Base-by-base conservation (phyloP, 2,888 invertebrate species). In the Pammene aurita region DNA sequence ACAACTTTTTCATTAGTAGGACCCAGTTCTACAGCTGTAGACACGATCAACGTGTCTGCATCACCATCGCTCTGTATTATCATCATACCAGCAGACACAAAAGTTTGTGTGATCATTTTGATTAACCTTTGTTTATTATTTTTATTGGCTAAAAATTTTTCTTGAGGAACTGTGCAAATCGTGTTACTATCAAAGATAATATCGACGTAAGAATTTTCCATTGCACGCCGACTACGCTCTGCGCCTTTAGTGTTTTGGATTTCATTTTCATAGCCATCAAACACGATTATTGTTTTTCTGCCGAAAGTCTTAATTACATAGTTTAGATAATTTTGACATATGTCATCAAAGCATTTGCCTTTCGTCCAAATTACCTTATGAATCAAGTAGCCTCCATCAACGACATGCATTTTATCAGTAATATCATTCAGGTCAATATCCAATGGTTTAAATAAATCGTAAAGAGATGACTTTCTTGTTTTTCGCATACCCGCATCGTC, bases 91-190 rank as follows among this genome's bases (percentile, higher is more conserved):
- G n/a, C 44, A n/a, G 7, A n/a, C 14, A 0, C n/a, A 1, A 58
- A 13, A 2, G 26, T 13, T 9, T 9, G 5, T 9, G 5, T n/a
- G n/a, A 58, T 7, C 26, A 26, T 26, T 34, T 11, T 7, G 7
- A 58, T 58, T 34, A 58, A n/a, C 26, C 11, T 44, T 13, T 11
- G 1, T 11, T 58, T 58, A 26, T 58, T 58, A n/a, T 46, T 58
- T 16, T 46, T 46, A 34, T 46, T 58, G 10, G 13, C 26, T 5
- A 58, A 26, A n/a, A 58, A 58, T n/a, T 18, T 6, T 0, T 58
- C 58, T 14, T 58, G 58, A 11, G 26, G 1, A 44, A 34, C 14
- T 5, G 58, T 58, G 5, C n/a, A 10, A 13, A 2, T 0, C 13
- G 46, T 58, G 11, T 58, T 35, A 7, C 7, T n/a, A 34, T 46